Percentiles rank a stretch among this genome's conserved stretches.
Evolutionary conservation across 2,888 invertebrate genomes (phyloP).

Genomic region (Dascillus cervinus): DNA sequence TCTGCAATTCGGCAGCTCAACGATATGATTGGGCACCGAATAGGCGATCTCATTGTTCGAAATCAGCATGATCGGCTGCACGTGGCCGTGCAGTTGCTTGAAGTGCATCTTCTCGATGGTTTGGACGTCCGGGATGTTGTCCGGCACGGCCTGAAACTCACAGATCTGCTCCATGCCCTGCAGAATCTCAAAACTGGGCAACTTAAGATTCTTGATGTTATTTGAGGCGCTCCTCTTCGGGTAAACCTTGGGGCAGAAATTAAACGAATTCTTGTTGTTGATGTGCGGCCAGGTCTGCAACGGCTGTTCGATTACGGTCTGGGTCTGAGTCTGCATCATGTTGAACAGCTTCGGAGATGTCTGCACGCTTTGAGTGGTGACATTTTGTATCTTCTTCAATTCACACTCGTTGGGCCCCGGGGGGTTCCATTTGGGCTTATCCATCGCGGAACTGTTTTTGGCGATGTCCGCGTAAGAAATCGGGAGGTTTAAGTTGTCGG

Average conservation of each 20-base stretch:
- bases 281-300: slow-evolving; percentile 31
- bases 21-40: background rate
- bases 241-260: background rate
- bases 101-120: slow-evolving; percentile 47
- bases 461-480: slow-evolving; percentile 78
- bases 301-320: slow-evolving; percentile 1
- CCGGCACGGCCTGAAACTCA: slow-evolving; percentile 30
- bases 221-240: slow-evolving; percentile 5
- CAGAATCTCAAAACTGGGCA: too few relatives aligned
- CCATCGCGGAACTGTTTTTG: slow-evolving; percentile 40
- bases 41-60: too few relatives aligned
- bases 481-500: slow-evolving; percentile 21
- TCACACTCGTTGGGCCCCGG: slow-evolving; percentile 5
- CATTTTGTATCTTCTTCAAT: slow-evolving; percentile 6
- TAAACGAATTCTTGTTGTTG: slow-evolving; percentile 17
- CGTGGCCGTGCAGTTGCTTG: slow-evolving; percentile 27
- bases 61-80: slow-evolving; percentile 1
- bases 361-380: slow-evolving; percentile 5
- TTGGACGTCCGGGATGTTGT: slow-evolving; percentile 42
- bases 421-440: slow-evolving; percentile 27
- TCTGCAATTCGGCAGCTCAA: background rate
- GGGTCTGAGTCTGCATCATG: slow-evolving; percentile 6
- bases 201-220: slow-evolving; percentile 8
- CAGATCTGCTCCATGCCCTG: slow-evolving; percentile 5
- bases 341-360: slow-evolving; percentile 6